Evolutionary conservation across 2,797 vertebrate genomes (phyloP).

Genomic region (Hephaestus fuliginosus): DNA sequence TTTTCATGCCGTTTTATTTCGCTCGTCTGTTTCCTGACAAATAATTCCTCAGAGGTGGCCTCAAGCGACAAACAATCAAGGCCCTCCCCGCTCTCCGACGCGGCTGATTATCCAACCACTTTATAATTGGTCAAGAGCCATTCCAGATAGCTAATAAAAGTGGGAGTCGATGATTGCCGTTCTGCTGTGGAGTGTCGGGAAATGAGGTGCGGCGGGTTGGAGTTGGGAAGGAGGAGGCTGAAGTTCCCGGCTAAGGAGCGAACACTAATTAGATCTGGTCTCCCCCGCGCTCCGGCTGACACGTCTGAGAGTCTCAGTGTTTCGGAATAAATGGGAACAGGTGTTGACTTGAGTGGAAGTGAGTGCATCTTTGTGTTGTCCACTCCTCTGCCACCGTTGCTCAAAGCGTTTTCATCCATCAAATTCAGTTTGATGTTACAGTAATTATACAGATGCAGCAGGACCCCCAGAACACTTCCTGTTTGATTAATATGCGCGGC

Average conservation of each 20-base stretch:
- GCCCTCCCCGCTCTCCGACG: constrained; percentile 38
- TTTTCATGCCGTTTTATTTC: constrained; percentile 27
- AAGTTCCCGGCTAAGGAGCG: constrained; percentile 54
- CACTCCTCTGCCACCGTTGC: constrained; percentile 20
- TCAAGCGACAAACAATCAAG: constrained; percentile 56
- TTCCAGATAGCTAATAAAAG: constrained; percentile 71
- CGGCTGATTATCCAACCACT: constrained; percentile 68
- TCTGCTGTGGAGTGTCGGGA: constrained; percentile 50
- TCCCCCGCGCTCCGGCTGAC: constrained; percentile 61
- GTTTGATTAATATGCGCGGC: background rate
- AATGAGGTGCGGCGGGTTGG: constrained; percentile 62
- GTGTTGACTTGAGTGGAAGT: constrained; percentile 51
- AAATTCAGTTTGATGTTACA: constrained; percentile 10
- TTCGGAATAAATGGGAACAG: constrained; percentile 63
- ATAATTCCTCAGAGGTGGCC: constrained; percentile 52
- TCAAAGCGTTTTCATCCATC: constrained; percentile 30
- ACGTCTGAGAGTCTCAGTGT: constrained; percentile 47
- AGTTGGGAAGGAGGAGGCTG: constrained; percentile 36
- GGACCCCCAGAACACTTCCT: constrained; percentile 3
- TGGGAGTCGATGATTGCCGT: constrained; percentile 70
- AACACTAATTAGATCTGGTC: constrained; percentile 74
- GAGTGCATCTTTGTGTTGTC: constrained; percentile 23
- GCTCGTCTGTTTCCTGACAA: constrained; percentile 47
- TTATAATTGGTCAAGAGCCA: constrained; percentile 73
- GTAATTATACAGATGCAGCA: constrained; percentile 12